A percentile compares a stretch with the other conserved stretches of the same genome.
Conservation (phyloP, 2,888 invertebrate species). For the Hoplodrina ambigua region DNA sequence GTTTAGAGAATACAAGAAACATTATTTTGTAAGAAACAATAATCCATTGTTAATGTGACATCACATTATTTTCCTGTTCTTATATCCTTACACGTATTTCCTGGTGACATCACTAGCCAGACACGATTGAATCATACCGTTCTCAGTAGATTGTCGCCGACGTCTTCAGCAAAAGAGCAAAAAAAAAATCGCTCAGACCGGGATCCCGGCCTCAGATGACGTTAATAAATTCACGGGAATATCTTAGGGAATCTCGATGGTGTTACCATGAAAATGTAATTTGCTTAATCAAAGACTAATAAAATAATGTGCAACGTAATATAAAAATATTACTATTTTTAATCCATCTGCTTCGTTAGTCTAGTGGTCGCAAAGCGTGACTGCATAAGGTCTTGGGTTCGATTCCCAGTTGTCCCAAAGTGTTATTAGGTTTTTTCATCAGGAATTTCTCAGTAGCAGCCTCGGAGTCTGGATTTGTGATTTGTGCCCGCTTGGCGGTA, state of each 20-base stretch:
- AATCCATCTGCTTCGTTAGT: too few species aligned
- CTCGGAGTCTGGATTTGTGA: too few species aligned
- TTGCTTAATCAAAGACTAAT: constrained; percentile 26
- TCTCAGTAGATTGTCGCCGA: constrained; percentile 71
- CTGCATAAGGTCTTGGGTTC: too few species aligned
- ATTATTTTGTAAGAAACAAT: background rate
- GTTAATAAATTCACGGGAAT: constrained; percentile 59
- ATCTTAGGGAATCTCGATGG: constrained; percentile 28
- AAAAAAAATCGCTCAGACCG: constrained; percentile 50
- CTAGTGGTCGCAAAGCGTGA: too few species aligned
- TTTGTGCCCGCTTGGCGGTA: too few species aligned
- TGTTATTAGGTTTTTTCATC: too few species aligned
- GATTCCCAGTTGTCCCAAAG: too few species aligned
- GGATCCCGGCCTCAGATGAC: constrained; percentile 41
- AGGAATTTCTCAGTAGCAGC: too few species aligned
- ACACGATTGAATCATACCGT: constrained; percentile 76
- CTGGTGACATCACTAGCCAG: constrained; percentile 57
- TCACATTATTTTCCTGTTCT: background rate
- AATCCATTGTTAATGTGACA: too few species aligned
- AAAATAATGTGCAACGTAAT: background rate
- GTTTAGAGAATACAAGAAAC: background rate
- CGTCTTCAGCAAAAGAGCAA: constrained; percentile 59
- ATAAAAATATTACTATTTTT: background rate
- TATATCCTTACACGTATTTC: constrained; percentile 62
- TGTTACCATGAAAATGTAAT: constrained; percentile 28